phyloP scores from a whole-genome alignment of 1,140 invertebrate genomes.

The Metopolophium dirhodum region DNA sequence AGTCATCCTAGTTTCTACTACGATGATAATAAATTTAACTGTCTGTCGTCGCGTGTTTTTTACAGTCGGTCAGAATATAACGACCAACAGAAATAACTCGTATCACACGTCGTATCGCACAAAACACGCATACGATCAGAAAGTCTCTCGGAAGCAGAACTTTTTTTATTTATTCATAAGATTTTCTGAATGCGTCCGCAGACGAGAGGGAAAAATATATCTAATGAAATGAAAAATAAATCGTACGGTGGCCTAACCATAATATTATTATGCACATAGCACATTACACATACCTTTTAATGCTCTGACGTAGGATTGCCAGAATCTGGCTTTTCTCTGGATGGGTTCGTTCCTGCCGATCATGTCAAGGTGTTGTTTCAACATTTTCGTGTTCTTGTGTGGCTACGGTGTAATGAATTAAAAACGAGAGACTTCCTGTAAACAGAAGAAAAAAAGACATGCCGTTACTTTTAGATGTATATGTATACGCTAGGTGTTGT shows the following conservation, averaged over 20 bases:
- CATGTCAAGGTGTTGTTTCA: slow-evolving; percentile 89
- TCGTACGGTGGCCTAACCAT: background rate
- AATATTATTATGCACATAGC: no score
- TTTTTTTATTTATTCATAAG: background rate
- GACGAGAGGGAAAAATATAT: background rate
- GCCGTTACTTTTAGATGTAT: background rate
- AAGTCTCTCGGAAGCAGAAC: background rate
- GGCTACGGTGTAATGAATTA: slow-evolving; percentile 27
- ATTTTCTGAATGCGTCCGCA: background rate
- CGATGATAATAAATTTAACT: background rate
- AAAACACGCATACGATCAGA: background rate
- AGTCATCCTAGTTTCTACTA: slow-evolving; percentile 27
- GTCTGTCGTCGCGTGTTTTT: background rate
- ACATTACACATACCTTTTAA: slow-evolving; percentile 76
- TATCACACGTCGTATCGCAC: background rate
- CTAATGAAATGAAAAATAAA: background rate
- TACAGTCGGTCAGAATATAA: background rate
- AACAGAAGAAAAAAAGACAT: background rate
- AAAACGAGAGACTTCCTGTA: slow-evolving; percentile 34
- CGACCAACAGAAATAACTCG: slow-evolving; percentile 25
- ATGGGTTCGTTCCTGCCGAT: slow-evolving; percentile 89
- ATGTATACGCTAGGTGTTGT: background rate
- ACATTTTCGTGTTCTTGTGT: slow-evolving; percentile 72
- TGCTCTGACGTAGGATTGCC: slow-evolving; percentile 88
- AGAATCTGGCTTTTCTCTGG: slow-evolving; percentile 90